Conservation (phyloP, 2,888 invertebrate species). For the Lithophane socia region DNA sequence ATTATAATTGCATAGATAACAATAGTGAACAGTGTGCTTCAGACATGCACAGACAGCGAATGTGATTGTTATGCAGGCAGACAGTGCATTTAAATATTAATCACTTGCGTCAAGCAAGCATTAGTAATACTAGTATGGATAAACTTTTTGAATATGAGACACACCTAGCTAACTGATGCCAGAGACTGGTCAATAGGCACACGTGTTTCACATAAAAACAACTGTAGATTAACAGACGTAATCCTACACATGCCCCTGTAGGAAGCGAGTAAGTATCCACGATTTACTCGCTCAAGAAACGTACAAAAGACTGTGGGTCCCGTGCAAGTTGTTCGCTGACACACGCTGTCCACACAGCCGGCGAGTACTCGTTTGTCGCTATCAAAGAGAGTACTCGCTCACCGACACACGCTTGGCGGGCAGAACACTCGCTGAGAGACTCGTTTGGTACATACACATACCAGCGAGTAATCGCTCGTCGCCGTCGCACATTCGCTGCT, state of each 20-base stretch:
- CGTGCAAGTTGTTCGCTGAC: background rate
- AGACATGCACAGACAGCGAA: constrained; percentile 26
- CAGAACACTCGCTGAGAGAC: background rate
- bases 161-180: background rate
- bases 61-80: constrained; percentile 20
- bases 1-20: constrained; percentile 41
- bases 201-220: background rate
- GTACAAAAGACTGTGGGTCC: background rate
- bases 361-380: background rate
- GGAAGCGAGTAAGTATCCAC: background rate
- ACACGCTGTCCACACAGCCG: background rate
- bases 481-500: background rate
- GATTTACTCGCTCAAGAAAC: too few species aligned
- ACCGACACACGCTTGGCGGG: too few species aligned
- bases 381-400: background rate
- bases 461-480: background rate
- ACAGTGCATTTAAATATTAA: background rate
- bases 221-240: too few species aligned
- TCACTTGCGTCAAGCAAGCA: background rate
- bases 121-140: too few species aligned
- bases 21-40: constrained; percentile 19
- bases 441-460: background rate
- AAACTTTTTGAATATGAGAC: background rate
- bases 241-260: background rate
- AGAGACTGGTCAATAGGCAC: background rate